Conservation (phyloP, 1,140 invertebrate species). For the Campoletis sonorensis region DNA sequence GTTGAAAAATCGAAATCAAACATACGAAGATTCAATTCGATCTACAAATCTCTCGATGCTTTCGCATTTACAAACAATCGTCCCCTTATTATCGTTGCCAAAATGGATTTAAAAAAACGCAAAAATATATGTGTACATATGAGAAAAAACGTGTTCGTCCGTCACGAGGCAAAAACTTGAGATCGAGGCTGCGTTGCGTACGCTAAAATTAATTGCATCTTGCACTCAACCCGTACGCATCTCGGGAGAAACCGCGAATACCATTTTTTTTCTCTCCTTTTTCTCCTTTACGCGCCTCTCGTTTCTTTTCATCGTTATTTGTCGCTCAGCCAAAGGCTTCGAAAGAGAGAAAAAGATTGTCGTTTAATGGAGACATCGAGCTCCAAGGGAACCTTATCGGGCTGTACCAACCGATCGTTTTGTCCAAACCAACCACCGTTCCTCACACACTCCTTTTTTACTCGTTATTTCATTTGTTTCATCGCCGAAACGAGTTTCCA, state of each 20-base stretch:
- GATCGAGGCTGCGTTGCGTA: neutral
- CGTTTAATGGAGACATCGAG: conserved; percentile 6
- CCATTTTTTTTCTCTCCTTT: neutral
- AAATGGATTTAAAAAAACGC: neutral
- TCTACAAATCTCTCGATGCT: too few relatives aligned
- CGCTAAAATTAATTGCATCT: conserved; percentile 31
- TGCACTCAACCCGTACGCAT: neutral
- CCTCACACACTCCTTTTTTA: neutral
- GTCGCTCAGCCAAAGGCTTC: neutral
- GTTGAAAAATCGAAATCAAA: too few relatives aligned
- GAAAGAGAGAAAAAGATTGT: neutral
- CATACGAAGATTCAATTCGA: too few relatives aligned
- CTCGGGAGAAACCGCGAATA: neutral
- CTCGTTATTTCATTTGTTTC: neutral
- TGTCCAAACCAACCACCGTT: neutral
- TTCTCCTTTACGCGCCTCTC: neutral
- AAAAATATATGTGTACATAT: too few relatives aligned
- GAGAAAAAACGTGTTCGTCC: conserved; percentile 4
- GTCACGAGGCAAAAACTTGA: neutral
- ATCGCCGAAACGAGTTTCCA: neutral
- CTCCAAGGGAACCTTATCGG: neutral
- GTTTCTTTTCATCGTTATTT: neutral
- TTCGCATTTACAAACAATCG: too few relatives aligned
- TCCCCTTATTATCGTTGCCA: neutral
- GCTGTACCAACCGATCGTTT: neutral